Percentiles rank a stretch among this genome's conserved stretches.
Evolutionary conservation across 2,888 invertebrate genomes (phyloP).

Genomic region (Zonitis immaculata): DNA sequence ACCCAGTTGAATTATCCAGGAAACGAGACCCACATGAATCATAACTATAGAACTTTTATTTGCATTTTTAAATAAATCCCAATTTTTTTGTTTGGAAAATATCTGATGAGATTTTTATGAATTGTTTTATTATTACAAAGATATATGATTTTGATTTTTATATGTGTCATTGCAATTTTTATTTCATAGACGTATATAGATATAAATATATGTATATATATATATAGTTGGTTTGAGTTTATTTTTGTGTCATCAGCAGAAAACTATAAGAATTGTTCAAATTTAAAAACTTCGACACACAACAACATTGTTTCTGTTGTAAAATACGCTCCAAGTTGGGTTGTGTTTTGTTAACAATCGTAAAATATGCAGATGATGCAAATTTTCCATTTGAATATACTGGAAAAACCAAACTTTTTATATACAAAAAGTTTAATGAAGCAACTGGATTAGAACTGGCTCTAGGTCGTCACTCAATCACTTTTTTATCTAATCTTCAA

Average conservation of each 20-base stretch:
- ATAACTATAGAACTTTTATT: conserved; percentile 13
- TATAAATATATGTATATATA: too few relatives aligned
- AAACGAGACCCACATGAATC: conserved; percentile 11
- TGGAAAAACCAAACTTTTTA: not conserved
- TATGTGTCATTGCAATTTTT: too few relatives aligned
- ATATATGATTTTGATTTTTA: too few relatives aligned
- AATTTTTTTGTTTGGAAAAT: too few relatives aligned
- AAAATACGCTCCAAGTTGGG: not conserved
- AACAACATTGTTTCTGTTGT: not conserved
- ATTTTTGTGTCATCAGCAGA: not conserved
- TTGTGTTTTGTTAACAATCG: not conserved
- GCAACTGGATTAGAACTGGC: too few relatives aligned
- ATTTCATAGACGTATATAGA: too few relatives aligned
- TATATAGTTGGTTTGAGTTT: not conserved
- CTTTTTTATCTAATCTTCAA: too few relatives aligned
- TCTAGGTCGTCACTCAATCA: too few relatives aligned
- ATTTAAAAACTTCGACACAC: not conserved
- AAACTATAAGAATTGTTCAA: not conserved
- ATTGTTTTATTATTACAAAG: too few relatives aligned
- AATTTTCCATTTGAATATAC: not conserved
- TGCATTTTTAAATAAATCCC: conserved; percentile 17
- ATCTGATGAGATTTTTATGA: too few relatives aligned
- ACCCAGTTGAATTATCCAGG: too few relatives aligned
- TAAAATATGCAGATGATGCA: not conserved
- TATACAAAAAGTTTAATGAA: too few relatives aligned